These are phyloP conservation scores for Spodoptera litura DNA, from an alignment of 1,140 invertebrate species.

Conservation along the genomic window DNA sequence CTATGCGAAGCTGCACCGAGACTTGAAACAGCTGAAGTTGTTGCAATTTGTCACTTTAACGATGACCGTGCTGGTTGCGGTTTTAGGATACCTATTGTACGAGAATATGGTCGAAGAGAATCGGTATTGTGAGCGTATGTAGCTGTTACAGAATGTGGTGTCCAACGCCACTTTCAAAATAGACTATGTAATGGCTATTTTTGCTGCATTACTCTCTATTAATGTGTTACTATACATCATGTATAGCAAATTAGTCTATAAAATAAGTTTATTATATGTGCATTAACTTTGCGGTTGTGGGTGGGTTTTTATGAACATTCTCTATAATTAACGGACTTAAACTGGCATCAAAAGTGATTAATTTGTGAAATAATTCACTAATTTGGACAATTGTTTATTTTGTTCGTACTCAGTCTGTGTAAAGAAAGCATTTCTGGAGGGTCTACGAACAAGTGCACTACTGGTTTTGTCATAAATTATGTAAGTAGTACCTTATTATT, in stretches of 20 bases:
- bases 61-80: conserved; percentile 62
- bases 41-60: conserved; percentile 70
- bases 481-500: too few species aligned
- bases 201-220: conserved; percentile 55
- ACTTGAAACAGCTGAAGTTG: conserved; percentile 68
- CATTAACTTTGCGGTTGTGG: neutral
- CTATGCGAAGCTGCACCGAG: conserved; percentile 66
- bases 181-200: conserved; percentile 50
- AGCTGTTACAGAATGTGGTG: conserved; percentile 70
- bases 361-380: too few species aligned
- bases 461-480: too few species aligned
- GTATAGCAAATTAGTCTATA: conserved; percentile 63
- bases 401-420: too few species aligned
- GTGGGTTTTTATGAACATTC: too few species aligned
- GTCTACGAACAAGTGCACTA: too few species aligned
- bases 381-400: too few species aligned
- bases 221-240: conserved; percentile 63
- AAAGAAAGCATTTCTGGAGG: too few species aligned
- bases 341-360: too few species aligned
- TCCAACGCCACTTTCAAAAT: conserved; percentile 61
- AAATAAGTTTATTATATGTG: conserved; percentile 52
- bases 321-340: too few species aligned
- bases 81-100: conserved; percentile 71
- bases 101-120: conserved; percentile 60
- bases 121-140: conserved; percentile 73